Percentiles rank a stretch among this genome's conserved stretches.
phyloP scores from a whole-genome alignment of 2,113 vertebrate genomes.

The Rhynchomys soricoides region DNA sequence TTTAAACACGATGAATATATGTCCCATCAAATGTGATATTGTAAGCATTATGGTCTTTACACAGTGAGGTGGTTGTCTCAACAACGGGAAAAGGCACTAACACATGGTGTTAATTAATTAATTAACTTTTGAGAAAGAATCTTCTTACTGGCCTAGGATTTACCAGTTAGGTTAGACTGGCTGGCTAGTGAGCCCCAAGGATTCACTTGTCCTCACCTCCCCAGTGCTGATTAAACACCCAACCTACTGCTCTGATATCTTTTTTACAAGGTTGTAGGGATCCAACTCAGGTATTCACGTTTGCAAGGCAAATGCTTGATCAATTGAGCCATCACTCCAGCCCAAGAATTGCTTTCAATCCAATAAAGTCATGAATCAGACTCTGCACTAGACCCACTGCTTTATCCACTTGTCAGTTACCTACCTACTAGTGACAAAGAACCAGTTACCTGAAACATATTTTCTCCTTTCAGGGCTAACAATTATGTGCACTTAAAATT shows the following conservation, averaged over 20 bases:
- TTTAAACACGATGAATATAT: constrained; percentile 12
- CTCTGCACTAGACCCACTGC: background rate
- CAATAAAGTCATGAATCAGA: background rate
- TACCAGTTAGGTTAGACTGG: background rate
- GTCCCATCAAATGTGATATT: background rate
- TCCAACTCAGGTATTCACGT: background rate
- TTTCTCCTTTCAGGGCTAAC: background rate
- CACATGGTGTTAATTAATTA: background rate
- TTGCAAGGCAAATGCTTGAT: background rate
- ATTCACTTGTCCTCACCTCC: background rate
- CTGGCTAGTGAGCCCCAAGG: background rate
- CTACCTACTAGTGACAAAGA: background rate
- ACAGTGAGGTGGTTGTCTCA: background rate
- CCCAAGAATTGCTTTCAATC: background rate
- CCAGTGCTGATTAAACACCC: background rate
- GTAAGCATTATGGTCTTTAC: background rate
- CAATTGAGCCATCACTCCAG: background rate
- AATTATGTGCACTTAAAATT: background rate
- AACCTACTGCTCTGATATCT: too few relatives aligned
- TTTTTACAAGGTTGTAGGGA: background rate
- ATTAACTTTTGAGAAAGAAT: background rate
- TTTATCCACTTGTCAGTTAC: background rate
- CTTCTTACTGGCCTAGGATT: background rate
- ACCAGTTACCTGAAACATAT: background rate
- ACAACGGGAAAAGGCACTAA: background rate